Conservation (phyloP, 2,113 vertebrate genomes). For the Sigmodon hispidus region DNA sequence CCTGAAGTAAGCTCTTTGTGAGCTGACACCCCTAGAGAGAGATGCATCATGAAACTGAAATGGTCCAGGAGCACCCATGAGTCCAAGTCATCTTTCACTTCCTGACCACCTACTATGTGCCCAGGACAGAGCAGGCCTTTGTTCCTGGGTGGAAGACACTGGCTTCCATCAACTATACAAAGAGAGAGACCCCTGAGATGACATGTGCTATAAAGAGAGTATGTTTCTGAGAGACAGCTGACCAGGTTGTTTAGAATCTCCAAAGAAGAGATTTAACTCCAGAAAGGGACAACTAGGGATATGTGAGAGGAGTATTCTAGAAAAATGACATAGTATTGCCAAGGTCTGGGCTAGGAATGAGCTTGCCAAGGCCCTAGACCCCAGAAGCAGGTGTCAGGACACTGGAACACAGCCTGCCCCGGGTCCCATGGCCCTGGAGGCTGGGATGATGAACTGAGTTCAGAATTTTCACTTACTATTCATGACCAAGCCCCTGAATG, state of each 20-base stretch:
- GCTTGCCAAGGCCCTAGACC: neutral
- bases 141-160: neutral
- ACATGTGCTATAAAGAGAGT: neutral
- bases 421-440: neutral
- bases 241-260: neutral
- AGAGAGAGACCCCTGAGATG: too few species aligned
- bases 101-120: neutral
- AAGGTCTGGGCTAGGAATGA: neutral
- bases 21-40: neutral
- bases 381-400: neutral
- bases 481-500: neutral
- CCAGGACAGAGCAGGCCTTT: neutral
- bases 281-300: neutral
- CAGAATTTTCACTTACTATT: neutral
- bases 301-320: neutral
- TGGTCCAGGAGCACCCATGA: fast-evolving
- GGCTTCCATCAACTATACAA: neutral
- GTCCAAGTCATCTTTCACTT: neutral
- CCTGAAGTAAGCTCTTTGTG: neutral
- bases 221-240: neutral
- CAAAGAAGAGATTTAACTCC: neutral
- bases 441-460: neutral
- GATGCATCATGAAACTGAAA: too few species aligned
- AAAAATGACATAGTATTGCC: neutral
- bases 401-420: neutral